Base-by-base conservation (phyloP, 92 coral and sea anemone species). In the Galaxea fascicularis region DNA sequence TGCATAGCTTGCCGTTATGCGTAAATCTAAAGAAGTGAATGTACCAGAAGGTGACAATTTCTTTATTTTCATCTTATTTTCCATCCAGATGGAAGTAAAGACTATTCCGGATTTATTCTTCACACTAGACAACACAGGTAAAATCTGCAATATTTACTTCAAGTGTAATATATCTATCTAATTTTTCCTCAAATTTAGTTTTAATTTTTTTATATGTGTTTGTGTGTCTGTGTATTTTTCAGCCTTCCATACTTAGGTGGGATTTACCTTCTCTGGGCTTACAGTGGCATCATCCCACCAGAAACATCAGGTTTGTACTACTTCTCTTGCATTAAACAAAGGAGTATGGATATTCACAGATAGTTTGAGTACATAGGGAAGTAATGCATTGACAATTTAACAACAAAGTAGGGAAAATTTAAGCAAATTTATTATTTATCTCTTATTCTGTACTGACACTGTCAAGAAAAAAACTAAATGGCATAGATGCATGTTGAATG, bases 211-310 rank as follows among this genome's bases (percentile, higher is more conserved):
- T 35, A 35, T 35, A 13, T 15, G 65, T 22, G 21, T 3, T 10
- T 68, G 1, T 7, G 35, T 26, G 4, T 63, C 16, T 16, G 4
- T 63, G 15, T 26, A 20, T 11, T 63, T 73, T 26, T 74, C 64
- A 96, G 98, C 74, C 98, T 92, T 66, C 97, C 92, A 21, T 92
- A 65, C 77, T 54, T 85, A 60, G 98, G 95, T 51, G 98, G 96
- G n/a, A 96, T 96, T 30, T 96, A 90, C 69, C 89, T 96, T 22
- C 85, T 96, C 16, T 90, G 94, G 95, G 91, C 95, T 71, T 77
- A 65, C 51, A 12, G 28, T 26, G 95, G 85, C 3, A 82, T 88
- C 47, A 96, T 96, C 52, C 92, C 91, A 49, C 95, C 94, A 77
- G 91, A 96, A 46, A 66, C 92, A 18, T 78, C 89, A 71, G 98